These are phyloP conservation scores for Chionis minor DNA, from an alignment of 2,113 vertebrate genomes.

Conservation along the genomic window DNA sequence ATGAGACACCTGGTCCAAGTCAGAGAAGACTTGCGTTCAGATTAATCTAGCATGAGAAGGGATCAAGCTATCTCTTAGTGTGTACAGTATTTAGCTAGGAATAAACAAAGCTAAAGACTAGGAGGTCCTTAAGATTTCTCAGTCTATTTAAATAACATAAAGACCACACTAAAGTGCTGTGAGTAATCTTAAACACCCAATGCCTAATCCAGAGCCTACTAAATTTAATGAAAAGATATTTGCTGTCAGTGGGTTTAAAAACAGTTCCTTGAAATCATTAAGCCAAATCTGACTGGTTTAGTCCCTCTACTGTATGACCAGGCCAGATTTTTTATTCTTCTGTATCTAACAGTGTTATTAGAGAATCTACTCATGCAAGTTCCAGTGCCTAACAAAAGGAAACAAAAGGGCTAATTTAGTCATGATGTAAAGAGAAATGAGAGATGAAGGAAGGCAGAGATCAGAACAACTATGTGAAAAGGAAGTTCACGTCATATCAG, in stretches of 20 bases:
- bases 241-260: not conserved
- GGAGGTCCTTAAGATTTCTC: not conserved
- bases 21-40: not conserved
- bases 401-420: not conserved
- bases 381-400: not conserved
- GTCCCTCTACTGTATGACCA: not conserved
- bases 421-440: not conserved
- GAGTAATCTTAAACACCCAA: not conserved
- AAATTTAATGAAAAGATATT: not conserved
- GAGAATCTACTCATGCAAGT: not conserved
- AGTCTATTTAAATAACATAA: not conserved
- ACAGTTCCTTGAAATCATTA: not conserved
- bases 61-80: not conserved
- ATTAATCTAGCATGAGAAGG: not conserved
- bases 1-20: not conserved
- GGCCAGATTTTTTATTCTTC: not conserved
- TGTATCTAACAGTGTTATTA: not conserved
- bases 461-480: not conserved
- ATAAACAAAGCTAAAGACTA: not conserved
- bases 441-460: not conserved
- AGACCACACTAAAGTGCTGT: not conserved
- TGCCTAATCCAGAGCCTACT: not conserved
- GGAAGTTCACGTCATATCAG: not conserved
- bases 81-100: not conserved
- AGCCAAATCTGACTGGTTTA: not conserved